Evolutionary conservation across 1,140 invertebrate species (phyloP), one percentile per base, ranked within the genome.

Genomic region (Heliconius himera): DNA sequence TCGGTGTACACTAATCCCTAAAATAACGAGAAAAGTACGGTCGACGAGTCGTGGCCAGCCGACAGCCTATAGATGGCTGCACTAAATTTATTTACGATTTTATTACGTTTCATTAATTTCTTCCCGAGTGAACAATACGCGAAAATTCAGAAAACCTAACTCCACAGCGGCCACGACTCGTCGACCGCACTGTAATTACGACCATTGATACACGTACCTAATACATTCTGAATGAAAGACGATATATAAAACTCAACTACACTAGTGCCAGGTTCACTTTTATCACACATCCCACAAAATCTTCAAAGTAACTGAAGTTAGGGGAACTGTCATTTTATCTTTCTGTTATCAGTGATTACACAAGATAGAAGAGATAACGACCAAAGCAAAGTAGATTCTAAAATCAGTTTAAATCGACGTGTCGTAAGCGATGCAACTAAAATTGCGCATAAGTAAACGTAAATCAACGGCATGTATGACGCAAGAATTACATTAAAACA

Each of bases 171-270:
- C 49, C 18, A 51, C 18, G 18, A 51, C 1, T 20, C 18, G 18
- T 51, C 49, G 2, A 20, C 8, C 49, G 6, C 16, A 20, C 18
- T 51, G 16, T 51, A 20, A 56, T 0, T 56, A 22, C 54, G 6
- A 56, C 49, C 13, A 70, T 26, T 36, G 8, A 33, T 20, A 38
- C 36, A 78, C 80, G 1, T 77, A 84, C 81, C 83, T 71, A 87
- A 76, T 22, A 91, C 80, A 75, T 89, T 91, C 72, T 89, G 87
- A 76, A 90, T 82, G 74, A 92, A 76, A 77, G 81, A 82, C 1
- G 86, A 82, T 36, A 90, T 76, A 80, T 89, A 93, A 77, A 89
- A 89, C 9, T 91, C 89, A 9, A 91, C 41, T 8, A 91, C 84
- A 83, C 78, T 88, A 22, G 73, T 79, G 81, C 71, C 74, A n/a